Base-by-base conservation (phyloP, 2,888 invertebrate species). In the Latrodectus elegans region DNA sequence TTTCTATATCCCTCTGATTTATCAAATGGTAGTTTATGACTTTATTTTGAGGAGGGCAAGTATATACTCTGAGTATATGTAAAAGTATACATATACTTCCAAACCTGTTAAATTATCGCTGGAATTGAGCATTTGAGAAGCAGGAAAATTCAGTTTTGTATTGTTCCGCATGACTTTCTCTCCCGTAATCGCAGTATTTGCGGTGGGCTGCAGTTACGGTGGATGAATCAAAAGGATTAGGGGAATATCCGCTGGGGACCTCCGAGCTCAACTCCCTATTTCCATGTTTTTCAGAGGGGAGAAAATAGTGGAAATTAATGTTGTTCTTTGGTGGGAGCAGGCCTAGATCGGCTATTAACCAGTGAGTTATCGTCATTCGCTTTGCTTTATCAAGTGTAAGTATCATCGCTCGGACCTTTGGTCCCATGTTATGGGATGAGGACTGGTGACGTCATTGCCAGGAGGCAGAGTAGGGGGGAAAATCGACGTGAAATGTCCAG, bases 211-310 rank as follows among this genome's bases (percentile, higher is more conserved):
- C 52, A 87, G 81, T 87, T 87, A 77, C 87, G 77, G 67, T 26
- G 77, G 81, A 87, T 87, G 87, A 87, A 87, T 87, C 87, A 87
- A 82, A 82, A 60, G 81, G 87, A 87, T 87, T 87, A 87, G 72
- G 77, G 64, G 71, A 38, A 60, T 22, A 51, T 49, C 84, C 76
- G 55, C 80, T 64, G 26, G 60, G 85, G 75, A 75, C 74, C 71
- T 51, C 51, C 53, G 22, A 38, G 55, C 51, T 38, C 49, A 15
- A 49, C 51, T 55, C 84, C 77, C 72, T 52, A 38, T 51, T 26
- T 49, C 80, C 72, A 51, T 81, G 81, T 81, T 78, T 72, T 78
- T 70, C 72, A 75, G 72, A 53, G 76, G 80, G 77, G 81, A 81
- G 73, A 60, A 60, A n/a, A 38, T 38, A 76, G 72, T 53, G 72